phyloP scores from a whole-genome alignment of 2,113 vertebrate genomes.

The Vireo altiloquus region DNA sequence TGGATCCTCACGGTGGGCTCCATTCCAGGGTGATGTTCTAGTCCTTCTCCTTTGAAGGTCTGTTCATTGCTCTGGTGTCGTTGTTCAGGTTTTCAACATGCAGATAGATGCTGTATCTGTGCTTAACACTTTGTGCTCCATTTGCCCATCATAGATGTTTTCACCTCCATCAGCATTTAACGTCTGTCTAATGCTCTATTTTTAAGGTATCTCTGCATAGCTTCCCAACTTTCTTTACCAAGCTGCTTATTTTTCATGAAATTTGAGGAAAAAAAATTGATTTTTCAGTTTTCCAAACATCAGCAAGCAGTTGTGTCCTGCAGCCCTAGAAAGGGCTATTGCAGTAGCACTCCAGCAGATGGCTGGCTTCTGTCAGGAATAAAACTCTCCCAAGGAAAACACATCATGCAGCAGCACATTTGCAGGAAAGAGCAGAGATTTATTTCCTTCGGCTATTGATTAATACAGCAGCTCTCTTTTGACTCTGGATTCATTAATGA shows the following conservation, averaged over 20 bases:
- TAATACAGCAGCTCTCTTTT: neutral
- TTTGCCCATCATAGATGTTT: neutral
- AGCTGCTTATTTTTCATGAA: neutral
- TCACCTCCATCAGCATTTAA: neutral
- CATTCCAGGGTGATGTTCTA: neutral
- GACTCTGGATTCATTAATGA: neutral
- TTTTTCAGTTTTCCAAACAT: neutral
- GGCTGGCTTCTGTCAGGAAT: slow-evolving; percentile 64
- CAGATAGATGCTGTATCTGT: neutral
- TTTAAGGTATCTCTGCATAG: neutral
- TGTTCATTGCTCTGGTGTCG: neutral
- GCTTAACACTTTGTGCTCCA: neutral
- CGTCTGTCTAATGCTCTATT: neutral
- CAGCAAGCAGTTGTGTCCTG: neutral
- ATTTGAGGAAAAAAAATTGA: neutral
- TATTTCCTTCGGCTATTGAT: neutral
- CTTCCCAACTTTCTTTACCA: neutral
- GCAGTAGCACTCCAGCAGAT: slow-evolving; percentile 56
- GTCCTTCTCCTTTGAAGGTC: neutral
- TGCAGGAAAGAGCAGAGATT: neutral
- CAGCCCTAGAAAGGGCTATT: neutral
- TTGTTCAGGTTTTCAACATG: neutral
- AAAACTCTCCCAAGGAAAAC: neutral
- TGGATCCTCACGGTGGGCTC: neutral
- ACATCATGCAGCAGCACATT: neutral